phyloP scores from a whole-genome alignment of 2,797 vertebrate genomes.

The Chrysocyon brachyurus region DNA sequence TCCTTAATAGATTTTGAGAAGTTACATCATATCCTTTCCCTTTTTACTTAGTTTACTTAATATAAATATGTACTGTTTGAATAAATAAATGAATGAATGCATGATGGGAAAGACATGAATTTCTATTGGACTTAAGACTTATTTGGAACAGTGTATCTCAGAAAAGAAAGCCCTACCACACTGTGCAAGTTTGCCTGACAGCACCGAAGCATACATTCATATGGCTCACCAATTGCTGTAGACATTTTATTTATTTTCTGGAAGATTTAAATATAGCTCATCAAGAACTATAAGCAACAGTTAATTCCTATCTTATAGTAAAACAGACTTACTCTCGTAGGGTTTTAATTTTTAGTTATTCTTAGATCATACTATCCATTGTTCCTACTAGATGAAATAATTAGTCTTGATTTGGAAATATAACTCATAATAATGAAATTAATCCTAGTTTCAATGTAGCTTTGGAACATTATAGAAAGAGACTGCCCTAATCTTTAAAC shows the following conservation, averaged over 20 bases:
- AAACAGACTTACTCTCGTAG: not conserved
- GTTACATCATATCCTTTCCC: not conserved
- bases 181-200: not conserved
- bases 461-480: constrained; percentile 3
- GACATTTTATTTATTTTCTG: not conserved
- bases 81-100: not conserved
- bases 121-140: not conserved
- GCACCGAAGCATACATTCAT: not conserved
- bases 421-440: constrained; percentile 43
- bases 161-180: not conserved
- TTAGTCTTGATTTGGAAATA: constrained; percentile 66
- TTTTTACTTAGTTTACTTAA: not conserved
- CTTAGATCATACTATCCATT: constrained; percentile 14
- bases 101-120: not conserved
- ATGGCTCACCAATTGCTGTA: not conserved
- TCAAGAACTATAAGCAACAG: not conserved
- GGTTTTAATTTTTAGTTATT: constrained; percentile 49
- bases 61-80: not conserved
- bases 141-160: not conserved
- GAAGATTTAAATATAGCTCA: not conserved
- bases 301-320: not conserved
- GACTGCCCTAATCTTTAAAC: not conserved
- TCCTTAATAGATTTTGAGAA: not conserved
- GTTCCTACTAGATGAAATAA: constrained; percentile 34
- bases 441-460: constrained; percentile 29